Evolutionary conservation across 2,888 invertebrate genomes (phyloP).

Genomic region (Melitaea athalia): DNA sequence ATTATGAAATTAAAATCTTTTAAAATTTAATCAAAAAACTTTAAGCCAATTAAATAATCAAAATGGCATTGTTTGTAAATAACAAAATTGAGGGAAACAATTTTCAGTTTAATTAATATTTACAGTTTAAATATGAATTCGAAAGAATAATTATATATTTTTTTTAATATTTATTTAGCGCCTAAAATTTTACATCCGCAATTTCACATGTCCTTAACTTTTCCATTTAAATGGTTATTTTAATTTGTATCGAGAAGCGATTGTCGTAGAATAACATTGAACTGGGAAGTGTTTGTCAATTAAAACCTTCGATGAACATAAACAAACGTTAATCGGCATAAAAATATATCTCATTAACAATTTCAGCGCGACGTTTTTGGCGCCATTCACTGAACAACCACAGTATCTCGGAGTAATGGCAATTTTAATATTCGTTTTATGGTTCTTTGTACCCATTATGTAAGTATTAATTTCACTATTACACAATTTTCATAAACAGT

Average conservation of each 20-base stretch:
- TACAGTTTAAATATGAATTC: not conserved
- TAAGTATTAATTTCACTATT: conserved; percentile 68
- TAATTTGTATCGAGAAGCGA: conserved; percentile 1
- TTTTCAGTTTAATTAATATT: conserved; percentile 8
- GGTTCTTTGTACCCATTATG: conserved; percentile 85
- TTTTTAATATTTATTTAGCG: not conserved
- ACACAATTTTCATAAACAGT: conserved; percentile 41
- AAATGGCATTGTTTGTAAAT: not conserved
- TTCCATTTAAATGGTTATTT: not conserved
- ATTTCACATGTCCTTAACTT: not conserved
- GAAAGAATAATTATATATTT: not conserved
- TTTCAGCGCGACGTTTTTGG: conserved; percentile 82
- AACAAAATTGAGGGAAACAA: not conserved
- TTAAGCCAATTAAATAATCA: not conserved
- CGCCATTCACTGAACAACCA: conserved; percentile 83
- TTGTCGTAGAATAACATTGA: not conserved
- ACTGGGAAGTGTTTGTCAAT: conserved; percentile 15
- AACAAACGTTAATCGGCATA: conserved; percentile 40
- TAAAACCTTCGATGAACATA: conserved; percentile 21
- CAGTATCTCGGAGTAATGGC: conserved; percentile 85
- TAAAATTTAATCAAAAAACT: not conserved
- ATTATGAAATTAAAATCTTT: not conserved
- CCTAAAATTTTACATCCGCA: conserved; percentile 17
- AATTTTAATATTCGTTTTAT: conserved; percentile 83
- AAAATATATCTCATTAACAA: conserved; percentile 44